Evolutionary conservation across 2,888 invertebrate species (phyloP), one percentile per base, ranked within the genome.

Genomic region (Tipula unca): DNA sequence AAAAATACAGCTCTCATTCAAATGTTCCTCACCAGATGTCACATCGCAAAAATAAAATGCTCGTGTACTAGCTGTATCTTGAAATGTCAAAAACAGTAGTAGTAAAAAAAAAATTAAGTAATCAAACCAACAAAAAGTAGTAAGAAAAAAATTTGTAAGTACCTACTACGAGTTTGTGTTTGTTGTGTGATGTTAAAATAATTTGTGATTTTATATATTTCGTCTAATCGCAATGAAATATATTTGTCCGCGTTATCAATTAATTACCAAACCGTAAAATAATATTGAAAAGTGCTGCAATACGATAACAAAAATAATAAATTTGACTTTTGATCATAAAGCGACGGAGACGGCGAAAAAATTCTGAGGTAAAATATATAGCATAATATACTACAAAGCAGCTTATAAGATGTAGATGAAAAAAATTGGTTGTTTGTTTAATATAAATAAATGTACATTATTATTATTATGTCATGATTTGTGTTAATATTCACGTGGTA

Each of bases 401-500:
- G 10, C 48, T 69, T 13, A n/a, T 17, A 48, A 48, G 48, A 48
- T 48, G 48, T 48, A 5, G 6, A 6, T 54, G 4, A 17, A 17
- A 20, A 25, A 69, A 69, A 69, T 69, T 69, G 17, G 25, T 69
- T 69, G 69, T 69, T 69, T 69, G 69, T 25, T 25, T 14, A 69
- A 69, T 25, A 69, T 69, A 69, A 69, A 69, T 69, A 69, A 10
- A 69, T 69, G 25, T 69, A 69, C 25, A 69, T 69, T 69, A 25
- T 25, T 25, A 69, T 69, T 69, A 6, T 69, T 69, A 69, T 69
- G 69, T 69, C 69, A 69, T 69, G 69, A 69, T 69, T 69, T 25
- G 69, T 69, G 69, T 69, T 69, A 69, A 69, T 69, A 69, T 69
- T 69, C 69, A 69, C 69, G 69, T 69, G 69, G 69, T 69, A 69